Evolutionary conservation across 2,888 invertebrate species (phyloP), one percentile per base, ranked within the genome.

Genomic region (Lamellibrachia satsuma): DNA sequence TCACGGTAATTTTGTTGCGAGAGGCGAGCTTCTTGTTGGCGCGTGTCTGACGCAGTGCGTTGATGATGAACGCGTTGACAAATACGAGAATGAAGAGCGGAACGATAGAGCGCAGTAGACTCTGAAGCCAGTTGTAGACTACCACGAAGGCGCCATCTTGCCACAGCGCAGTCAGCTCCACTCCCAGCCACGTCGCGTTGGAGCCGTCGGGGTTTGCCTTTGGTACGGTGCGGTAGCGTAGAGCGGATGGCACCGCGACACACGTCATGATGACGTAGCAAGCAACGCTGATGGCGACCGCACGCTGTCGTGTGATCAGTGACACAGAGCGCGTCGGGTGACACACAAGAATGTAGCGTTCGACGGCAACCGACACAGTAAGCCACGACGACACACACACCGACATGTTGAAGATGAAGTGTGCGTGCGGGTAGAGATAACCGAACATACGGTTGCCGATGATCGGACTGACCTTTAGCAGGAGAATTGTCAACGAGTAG

Each of bases 1-100:
- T 96, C 9, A 96, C 93, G 3, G 96, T 96, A 75, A 96, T 96
- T 55, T 96, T 95, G 93, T 96, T 96, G 90, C 96, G 92, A 1
- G 95, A 95, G 0, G 95, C 95, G 92, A 96, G 93, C 92, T 95
- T 95, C 93, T 95, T 95, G 51, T 91, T 92, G 22, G 92, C 91
- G 2, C 91, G 91, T 51, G 92, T 51, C 90, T 92, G 22, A 39
- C 94, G 92, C n/a, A 95, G 93, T 2, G 94, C 94, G 57, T 93
- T 94, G 55, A 95, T 94, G 92, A 95, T 95, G 93, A 94, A 94
- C 39, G 92, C 93, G 93, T 94, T 95, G 90, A 94, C 93, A 22
- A 94, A 90, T 92, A 94, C 92, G 9, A 95, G 93, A 1, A 95
- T 92, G 60, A 95, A 92, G 15, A 95, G 93, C 7, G 95, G 95